A percentile compares a stretch with the other conserved stretches of the same genome.
These are phyloP conservation scores for Choloepus hoffmanni DNA, from an alignment of 2,113 vertebrate species.

Conservation along the genomic window DNA sequence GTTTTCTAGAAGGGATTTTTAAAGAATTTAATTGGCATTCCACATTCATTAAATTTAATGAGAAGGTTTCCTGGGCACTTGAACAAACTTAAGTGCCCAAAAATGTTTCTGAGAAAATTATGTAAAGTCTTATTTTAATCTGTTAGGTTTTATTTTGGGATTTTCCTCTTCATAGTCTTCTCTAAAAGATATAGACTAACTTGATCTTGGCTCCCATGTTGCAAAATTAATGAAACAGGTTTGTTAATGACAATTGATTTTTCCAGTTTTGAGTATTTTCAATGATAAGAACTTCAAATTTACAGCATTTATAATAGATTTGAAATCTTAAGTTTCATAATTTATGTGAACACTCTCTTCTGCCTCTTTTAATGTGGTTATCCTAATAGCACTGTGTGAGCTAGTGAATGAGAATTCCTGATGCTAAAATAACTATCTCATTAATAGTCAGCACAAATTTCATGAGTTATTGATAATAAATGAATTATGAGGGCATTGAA, in stretches of 20 bases:
- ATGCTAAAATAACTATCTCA: background rate
- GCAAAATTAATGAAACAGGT: conserved; percentile 1
- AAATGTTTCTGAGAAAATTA: background rate
- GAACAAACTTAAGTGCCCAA: background rate
- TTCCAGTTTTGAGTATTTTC: conserved; percentile 9
- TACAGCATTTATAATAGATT: background rate
- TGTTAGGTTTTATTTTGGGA: conserved; percentile 5
- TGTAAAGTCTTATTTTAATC: background rate
- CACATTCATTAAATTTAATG: conserved; percentile 14
- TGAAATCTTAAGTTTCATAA: background rate
- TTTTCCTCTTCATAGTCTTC: background rate
- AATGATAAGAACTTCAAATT: background rate
- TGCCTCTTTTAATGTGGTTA: background rate
- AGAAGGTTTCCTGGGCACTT: background rate
- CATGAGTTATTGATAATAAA: background rate
- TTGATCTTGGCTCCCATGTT: background rate
- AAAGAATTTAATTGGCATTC: background rate
- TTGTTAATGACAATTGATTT: background rate
- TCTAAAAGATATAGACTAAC: background rate
- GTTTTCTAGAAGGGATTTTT: background rate
- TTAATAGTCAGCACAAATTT: background rate
- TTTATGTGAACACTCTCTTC: background rate
- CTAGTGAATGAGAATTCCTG: background rate
- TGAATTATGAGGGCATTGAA: background rate
- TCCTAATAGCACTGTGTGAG: background rate